Conservation (phyloP, 1,140 invertebrate genomes). For the Trichonephila clavipes region DNA sequence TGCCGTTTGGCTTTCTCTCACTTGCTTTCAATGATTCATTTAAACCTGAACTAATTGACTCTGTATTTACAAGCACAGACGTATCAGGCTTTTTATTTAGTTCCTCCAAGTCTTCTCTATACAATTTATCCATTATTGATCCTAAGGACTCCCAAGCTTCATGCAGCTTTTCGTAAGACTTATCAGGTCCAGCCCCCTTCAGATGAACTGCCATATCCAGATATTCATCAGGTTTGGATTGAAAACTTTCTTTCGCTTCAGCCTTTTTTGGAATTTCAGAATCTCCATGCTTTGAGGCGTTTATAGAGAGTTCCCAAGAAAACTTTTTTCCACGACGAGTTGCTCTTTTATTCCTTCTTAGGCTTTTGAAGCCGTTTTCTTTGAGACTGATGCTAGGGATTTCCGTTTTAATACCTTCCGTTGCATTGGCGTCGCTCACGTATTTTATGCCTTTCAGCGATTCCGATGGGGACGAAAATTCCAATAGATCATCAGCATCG, state of each 20-base stretch:
- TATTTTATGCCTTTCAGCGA: too few relatives aligned
- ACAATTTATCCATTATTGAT: background rate
- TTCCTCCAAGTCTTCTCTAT: too few relatives aligned
- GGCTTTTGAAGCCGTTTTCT: background rate
- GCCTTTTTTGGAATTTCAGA: too few relatives aligned
- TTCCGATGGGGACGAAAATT: background rate
- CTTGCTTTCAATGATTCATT: too few relatives aligned
- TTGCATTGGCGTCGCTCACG: too few relatives aligned
- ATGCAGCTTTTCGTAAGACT: background rate
- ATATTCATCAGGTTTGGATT: background rate
- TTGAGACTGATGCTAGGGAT: background rate
- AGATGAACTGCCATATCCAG: background rate
- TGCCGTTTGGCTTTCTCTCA: too few relatives aligned
- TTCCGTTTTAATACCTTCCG: background rate
- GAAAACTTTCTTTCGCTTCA: background rate
- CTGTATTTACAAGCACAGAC: background rate
- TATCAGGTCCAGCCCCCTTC: background rate
- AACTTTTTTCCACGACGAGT: background rate
- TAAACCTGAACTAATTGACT: too few relatives aligned
- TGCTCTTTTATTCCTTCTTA: background rate
- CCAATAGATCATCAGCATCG: background rate
- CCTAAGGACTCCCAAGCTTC: constrained; percentile 10
- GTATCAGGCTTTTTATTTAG: background rate
- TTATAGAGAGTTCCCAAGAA: background rate
- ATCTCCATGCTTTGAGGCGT: background rate